Conservation (phyloP, 2,113 vertebrate genomes). For the Nycticryphes semicollaris region DNA sequence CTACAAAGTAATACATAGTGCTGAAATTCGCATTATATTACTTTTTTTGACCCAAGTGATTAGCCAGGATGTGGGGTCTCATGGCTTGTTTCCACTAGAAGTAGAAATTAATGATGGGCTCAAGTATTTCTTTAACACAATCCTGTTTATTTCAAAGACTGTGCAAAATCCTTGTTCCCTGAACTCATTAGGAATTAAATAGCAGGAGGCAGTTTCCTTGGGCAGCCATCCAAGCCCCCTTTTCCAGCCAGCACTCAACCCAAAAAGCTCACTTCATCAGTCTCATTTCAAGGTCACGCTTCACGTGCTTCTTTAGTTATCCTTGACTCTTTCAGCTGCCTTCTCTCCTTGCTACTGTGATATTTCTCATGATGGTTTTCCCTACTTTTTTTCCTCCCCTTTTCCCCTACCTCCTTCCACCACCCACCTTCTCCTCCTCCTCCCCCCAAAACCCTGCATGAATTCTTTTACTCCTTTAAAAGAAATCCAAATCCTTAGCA, state of each 20-base stretch:
- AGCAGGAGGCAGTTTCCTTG: conserved; percentile 59
- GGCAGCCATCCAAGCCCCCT: conserved; percentile 45
- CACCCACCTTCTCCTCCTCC: not conserved
- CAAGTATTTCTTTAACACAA: conserved; percentile 39
- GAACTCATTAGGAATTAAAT: conserved; percentile 57
- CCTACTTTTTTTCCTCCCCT: not conserved
- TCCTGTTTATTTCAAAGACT: conserved; percentile 63
- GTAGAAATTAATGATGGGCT: conserved; percentile 30
- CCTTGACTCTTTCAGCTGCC: conserved; percentile 54
- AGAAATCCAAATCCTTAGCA: not conserved
- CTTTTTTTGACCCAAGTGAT: not conserved
- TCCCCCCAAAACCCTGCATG: not conserved
- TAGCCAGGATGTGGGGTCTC: not conserved
- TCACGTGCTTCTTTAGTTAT: conserved; percentile 57
- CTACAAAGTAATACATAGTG: not conserved
- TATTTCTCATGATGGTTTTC: conserved; percentile 39
- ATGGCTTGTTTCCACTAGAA: not conserved
- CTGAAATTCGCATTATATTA: not conserved
- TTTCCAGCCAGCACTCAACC: conserved; percentile 51
- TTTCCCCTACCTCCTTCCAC: not conserved
- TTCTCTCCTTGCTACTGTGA: conserved; percentile 30
- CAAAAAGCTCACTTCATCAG: conserved; percentile 61
- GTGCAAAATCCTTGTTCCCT: conserved; percentile 39
- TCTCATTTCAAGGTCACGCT: conserved; percentile 52
- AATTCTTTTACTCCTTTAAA: not conserved